These are phyloP conservation scores for Zaprionus lachaisei DNA, from an alignment of 1,140 invertebrate species.

Conservation along the genomic window DNA sequence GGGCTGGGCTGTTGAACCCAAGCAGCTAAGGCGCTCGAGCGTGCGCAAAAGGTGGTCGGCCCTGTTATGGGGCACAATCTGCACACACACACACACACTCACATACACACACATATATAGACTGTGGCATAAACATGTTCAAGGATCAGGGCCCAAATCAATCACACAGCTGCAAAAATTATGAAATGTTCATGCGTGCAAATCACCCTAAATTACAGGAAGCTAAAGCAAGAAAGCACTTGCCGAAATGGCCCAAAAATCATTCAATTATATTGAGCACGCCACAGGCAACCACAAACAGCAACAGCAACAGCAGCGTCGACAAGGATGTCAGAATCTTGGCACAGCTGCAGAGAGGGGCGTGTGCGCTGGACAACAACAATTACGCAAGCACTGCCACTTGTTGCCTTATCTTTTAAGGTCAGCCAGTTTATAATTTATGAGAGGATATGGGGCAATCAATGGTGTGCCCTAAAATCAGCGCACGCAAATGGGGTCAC, in stretches of 20 bases:
- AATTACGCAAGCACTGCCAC: conserved; percentile 47
- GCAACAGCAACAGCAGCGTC: conserved; percentile 6
- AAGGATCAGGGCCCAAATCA: conserved; percentile 62
- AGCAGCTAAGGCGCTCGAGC: conserved; percentile 48
- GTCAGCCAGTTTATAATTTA: conserved; percentile 45
- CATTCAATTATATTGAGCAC: conserved; percentile 67
- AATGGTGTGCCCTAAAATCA: conserved; percentile 32
- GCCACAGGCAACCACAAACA: conserved; percentile 36
- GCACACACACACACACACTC: background rate
- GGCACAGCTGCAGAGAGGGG: conserved; percentile 39
- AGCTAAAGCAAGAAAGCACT: conserved; percentile 66
- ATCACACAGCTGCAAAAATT: conserved; percentile 49
- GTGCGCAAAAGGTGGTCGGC: conserved; percentile 48
- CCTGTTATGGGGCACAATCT: conserved; percentile 17
- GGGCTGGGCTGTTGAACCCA: conserved; percentile 70
- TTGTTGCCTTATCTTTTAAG: conserved; percentile 35
- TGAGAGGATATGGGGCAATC: conserved; percentile 48
- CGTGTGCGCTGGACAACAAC: conserved; percentile 26
- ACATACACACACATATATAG: conserved; percentile 20
- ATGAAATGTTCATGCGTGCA: conserved; percentile 45
- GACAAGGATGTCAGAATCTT: conserved; percentile 29
- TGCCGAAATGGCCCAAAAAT: conserved; percentile 73
- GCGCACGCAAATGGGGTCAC: conserved; percentile 52
- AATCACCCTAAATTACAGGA: conserved; percentile 78
- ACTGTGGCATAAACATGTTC: conserved; percentile 27